A percentile compares a stretch with the other conserved stretches of the same genome.
phyloP scores from a whole-genome alignment of 2,113 vertebrate genomes.

The Lagenorhynchus albirostris region DNA sequence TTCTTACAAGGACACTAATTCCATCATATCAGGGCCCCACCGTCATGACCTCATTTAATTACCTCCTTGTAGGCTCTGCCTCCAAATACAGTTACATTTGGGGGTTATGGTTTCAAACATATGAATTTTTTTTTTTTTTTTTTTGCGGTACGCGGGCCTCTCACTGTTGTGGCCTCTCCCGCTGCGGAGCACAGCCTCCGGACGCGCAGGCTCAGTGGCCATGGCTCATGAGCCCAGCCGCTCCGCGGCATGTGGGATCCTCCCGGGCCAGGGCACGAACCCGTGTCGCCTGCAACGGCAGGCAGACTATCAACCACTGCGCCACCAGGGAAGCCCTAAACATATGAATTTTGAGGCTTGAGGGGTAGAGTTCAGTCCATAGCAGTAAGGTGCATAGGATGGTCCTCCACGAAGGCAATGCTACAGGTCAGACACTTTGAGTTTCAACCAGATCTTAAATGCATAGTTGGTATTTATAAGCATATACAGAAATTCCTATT shows the following conservation, averaged over 20 bases:
- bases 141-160: no score
- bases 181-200: no score
- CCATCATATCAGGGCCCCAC: background rate
- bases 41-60: background rate
- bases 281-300: no score
- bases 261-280: no score
- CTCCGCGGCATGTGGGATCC: no score
- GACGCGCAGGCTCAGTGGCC: no score
- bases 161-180: no score
- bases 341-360: background rate
- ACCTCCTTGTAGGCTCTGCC: background rate
- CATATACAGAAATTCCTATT: background rate
- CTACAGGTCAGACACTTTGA: background rate
- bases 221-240: no score
- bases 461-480: background rate
- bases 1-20: background rate
- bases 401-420: background rate
- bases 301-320: no score
- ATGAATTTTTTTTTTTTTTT: background rate
- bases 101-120: background rate
- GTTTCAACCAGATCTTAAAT: background rate
- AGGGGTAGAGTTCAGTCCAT: background rate
- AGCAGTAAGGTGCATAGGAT: background rate
- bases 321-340: background rate
- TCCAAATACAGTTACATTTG: background rate